Base-by-base conservation (phyloP, 2,113 vertebrate genomes). In the Menura novaehollandiae region DNA sequence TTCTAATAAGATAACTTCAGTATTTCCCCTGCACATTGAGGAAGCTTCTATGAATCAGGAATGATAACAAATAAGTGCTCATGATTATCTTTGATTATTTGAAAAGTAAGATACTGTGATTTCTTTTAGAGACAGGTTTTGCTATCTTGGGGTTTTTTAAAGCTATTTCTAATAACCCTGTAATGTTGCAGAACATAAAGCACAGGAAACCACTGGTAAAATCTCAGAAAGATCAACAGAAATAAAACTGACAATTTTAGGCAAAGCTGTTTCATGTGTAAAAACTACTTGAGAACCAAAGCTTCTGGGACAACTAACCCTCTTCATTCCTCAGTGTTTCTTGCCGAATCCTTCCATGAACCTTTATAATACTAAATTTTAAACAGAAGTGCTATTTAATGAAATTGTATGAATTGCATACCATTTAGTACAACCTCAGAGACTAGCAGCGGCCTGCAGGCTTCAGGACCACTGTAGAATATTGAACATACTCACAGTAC, bases 131-230 rank as follows among this genome's bases (percentile, higher is more conserved):
- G 8, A 44, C 3, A 35, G 9, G 7, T 33, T 72, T 76, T 52
- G 14, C 49, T 47, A 59, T 46, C 63, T 39, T 6, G 7, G 7
- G 3, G 0, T 0, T 17, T 85, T 78, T 62, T 11, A 2, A 55
- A 47, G 28, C 11, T 47, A 39, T 52, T 85, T 79, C 62, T 72
- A 94, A 49, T 58, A 91, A 41, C 26, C 4, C 15, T 49, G 51
- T 21, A 39, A 56, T 18, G 22, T 20, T 56, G 22, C 18, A 88
- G 28, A 75, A 72, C 20, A 56, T 23, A n/a, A 76, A 46, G 24
- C 33, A 85, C 33, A 63, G 13, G 75, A 66, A 55, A 60, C 20
- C 52, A 47, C 22, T 39, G 32, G 12, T 33, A 82, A 91, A 93
- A 87, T 35, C 74, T n/a, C 19, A 39, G 24, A 41, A 68, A 44